Percentiles rank a stretch among this genome's conserved stretches.
phyloP scores from a whole-genome alignment of 1,140 invertebrate genomes.

The Colletes gigas region DNA sequence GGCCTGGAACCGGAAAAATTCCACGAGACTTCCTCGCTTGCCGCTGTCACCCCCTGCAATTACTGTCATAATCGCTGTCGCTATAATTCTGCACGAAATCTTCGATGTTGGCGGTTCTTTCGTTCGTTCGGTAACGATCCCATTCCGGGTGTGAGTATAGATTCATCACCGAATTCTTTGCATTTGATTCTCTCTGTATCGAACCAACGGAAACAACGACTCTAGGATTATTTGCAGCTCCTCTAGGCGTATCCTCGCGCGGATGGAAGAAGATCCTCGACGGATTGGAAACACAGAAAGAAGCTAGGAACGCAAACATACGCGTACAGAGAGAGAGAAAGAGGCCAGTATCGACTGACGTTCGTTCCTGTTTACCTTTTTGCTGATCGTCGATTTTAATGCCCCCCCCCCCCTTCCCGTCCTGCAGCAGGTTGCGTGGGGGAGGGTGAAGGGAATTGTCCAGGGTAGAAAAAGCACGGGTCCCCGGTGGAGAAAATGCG shows the following conservation, averaged over 20 bases:
- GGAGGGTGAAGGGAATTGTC: neutral
- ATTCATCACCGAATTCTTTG: too few relatives aligned
- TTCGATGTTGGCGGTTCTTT: too few relatives aligned
- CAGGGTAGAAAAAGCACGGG: conserved; percentile 36
- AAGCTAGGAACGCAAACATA: neutral
- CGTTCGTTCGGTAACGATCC: too few relatives aligned
- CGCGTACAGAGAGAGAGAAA: neutral
- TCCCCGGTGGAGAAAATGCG: conserved; percentile 33
- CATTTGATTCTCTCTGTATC: too few relatives aligned
- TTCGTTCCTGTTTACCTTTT: neutral
- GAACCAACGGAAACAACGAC: too few relatives aligned
- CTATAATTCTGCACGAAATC: too few relatives aligned
- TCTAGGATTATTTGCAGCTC: too few relatives aligned
- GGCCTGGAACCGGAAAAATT: neutral
- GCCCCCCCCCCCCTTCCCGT: neutral
- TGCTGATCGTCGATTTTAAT: conserved; percentile 48
- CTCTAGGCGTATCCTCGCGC: too few relatives aligned
- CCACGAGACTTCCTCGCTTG: neutral
- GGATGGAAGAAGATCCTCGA: neutral
- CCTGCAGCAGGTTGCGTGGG: neutral
- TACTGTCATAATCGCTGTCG: neutral
- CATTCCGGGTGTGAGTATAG: too few relatives aligned
- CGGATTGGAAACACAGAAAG: too few relatives aligned
- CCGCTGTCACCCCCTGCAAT: neutral
- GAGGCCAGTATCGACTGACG: neutral